Conservation (phyloP, 2,113 vertebrate species). For the Pseudonaja textilis region DNA sequence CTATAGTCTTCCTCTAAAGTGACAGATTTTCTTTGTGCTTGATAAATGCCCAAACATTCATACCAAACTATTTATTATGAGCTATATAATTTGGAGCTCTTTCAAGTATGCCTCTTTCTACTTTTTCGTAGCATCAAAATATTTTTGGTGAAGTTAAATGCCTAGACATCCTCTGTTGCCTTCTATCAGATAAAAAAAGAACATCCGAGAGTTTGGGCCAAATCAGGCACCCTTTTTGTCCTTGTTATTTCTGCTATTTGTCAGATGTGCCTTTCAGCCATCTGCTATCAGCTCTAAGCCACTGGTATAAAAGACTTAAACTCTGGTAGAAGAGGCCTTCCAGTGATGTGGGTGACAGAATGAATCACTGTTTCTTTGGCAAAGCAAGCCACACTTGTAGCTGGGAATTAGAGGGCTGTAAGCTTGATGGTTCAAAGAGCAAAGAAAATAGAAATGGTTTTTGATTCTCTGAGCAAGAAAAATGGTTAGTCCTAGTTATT, state of each 20-base stretch:
- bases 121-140: conserved; percentile 1
- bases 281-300: conserved; percentile 70
- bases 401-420: conserved; percentile 66
- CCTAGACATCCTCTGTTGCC: rapidly evolving
- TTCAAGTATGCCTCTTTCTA: conserved; percentile 4
- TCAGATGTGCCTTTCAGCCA: conserved; percentile 70
- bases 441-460: conserved; percentile 24
- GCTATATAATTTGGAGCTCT: not conserved
- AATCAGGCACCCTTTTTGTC: conserved; percentile 59
- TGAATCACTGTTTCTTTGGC: conserved; percentile 69
- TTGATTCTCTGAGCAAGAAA: conserved; percentile 29
- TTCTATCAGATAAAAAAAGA: not conserved
- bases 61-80: conserved; percentile 27
- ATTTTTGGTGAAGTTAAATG: not conserved
- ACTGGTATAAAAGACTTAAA: conserved; percentile 63
- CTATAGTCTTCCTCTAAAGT: not conserved
- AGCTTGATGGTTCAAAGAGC: conserved; percentile 47
- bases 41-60: conserved; percentile 36
- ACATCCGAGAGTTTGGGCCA: not conserved
- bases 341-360: conserved; percentile 70
- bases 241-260: conserved; percentile 73
- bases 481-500: not conserved
- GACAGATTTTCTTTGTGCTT: conserved; percentile 31
- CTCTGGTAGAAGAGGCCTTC: conserved; percentile 68
- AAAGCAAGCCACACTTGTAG: conserved; percentile 54